Base-by-base conservation (phyloP, 1,140 invertebrate genomes). In the Mercenaria mercenaria region DNA sequence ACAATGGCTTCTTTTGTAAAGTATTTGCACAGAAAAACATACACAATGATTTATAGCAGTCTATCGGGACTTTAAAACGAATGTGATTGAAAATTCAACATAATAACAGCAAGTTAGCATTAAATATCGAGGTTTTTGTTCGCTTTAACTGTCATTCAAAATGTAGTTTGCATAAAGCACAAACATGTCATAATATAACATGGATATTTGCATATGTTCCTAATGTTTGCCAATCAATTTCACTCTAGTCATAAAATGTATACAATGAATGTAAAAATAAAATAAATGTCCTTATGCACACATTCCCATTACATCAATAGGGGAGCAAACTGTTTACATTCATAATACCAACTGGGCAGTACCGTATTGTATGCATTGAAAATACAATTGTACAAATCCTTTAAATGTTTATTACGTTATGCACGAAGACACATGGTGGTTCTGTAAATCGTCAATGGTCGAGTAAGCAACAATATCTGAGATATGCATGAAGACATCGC, bases 401-500 rank as follows among this genome's bases (percentile, higher is more conserved):
- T 37, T 79, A 15, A 34, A 56, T 79, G 67, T 72, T 56, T 79
- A 50, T 50, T 37, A 79, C n/a, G 76, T 79, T 79, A 18, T 50
- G 76, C 76, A 79, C 76, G 43, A 79, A 50, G 47, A 79, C 4
- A 79, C 76, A 79, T 56, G n/a, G 47, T 23, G 50, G 43, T 79
- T 79, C 76, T 79, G 18, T 56, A 32, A 79, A 56, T 56, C 34
- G 37, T 82, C 29, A 64, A 82, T 67, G 80, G 56, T 82, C 80
- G 52, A 82, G 56, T 67, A 59, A 50, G 10, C 59, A 82, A 82
- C 80, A 82, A 64, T 82, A 41, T n/a, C 59, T 61, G 3, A 39
- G 37, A 29, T n/a, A 82, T 82, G 80, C 80, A 82, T 82, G 56
- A 67, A 67, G 52, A 47, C 80, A 67, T 67, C 80, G 80, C 80